A percentile compares a stretch with the other conserved stretches of the same genome.
phyloP scores from a whole-genome alignment of 2,797 vertebrate genomes.

The Hydrocynus forskahlii region DNA sequence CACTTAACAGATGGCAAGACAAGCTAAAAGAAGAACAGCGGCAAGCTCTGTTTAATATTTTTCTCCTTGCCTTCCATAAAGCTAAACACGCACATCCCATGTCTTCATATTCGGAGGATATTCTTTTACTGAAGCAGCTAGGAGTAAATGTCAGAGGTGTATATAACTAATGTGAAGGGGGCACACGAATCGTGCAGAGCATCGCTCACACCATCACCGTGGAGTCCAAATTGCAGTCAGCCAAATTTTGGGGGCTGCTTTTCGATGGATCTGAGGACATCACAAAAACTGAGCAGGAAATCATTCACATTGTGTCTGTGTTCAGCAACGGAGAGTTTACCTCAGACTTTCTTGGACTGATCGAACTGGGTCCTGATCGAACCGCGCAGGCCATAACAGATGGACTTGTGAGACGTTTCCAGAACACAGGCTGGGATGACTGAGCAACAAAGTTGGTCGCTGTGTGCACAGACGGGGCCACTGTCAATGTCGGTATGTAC shows the following conservation, averaged over 20 bases:
- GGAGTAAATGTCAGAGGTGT: not conserved
- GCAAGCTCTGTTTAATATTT: slow-evolving; percentile 26
- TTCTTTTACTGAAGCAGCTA: not conserved
- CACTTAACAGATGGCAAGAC: slow-evolving; percentile 17
- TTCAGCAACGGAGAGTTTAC: slow-evolving; percentile 19
- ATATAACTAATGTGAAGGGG: not conserved
- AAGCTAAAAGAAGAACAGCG: slow-evolving; percentile 39
- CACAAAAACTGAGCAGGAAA: slow-evolving; percentile 41
- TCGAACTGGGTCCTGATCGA: slow-evolving; percentile 25
- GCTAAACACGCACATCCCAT: slow-evolving; percentile 17
- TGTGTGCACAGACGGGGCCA: slow-evolving; percentile 27
- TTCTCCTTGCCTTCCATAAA: slow-evolving; percentile 34
- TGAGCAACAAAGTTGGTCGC: not conserved
- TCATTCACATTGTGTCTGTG: slow-evolving; percentile 39
- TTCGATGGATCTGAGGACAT: slow-evolving; percentile 48
- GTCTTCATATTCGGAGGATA: slow-evolving; percentile 27
- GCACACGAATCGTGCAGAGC: not conserved
- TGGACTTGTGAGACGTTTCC: slow-evolving; percentile 11
- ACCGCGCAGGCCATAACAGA: slow-evolving; percentile 13
- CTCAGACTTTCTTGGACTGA: slow-evolving; percentile 18
- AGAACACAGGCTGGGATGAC: slow-evolving; percentile 7
- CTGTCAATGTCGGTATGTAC: slow-evolving; percentile 23
- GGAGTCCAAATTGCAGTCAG: slow-evolving; percentile 7
- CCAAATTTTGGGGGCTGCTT: slow-evolving; percentile 38
- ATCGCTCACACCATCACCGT: slow-evolving; percentile 16